These are phyloP conservation scores for Misgurnus mizolepis DNA, from an alignment of 2,113 vertebrate species.

Conservation along the genomic window DNA sequence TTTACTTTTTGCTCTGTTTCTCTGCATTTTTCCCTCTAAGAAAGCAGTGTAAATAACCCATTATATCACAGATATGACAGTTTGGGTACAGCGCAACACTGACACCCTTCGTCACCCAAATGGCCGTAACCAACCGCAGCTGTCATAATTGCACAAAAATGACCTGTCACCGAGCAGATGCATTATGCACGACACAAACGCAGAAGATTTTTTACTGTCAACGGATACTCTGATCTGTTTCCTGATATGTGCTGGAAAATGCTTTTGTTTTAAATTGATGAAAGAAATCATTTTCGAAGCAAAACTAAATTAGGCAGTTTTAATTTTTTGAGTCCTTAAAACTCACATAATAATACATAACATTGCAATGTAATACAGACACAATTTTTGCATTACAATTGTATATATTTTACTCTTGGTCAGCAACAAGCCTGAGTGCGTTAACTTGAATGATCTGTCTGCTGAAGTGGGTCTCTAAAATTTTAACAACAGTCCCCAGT, in stretches of 20 bases:
- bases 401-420: too few species aligned
- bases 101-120: slow-evolving; percentile 25
- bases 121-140: slow-evolving; percentile 24
- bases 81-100: neutral
- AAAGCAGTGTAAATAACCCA: slow-evolving; percentile 42
- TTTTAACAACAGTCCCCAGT: too few species aligned
- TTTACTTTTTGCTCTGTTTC: slow-evolving; percentile 18
- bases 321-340: neutral
- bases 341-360: neutral
- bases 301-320: slow-evolving; percentile 23
- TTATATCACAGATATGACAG: slow-evolving; percentile 29
- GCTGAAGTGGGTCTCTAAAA: too few species aligned
- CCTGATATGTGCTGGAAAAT: slow-evolving; percentile 17
- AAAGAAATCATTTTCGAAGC: slow-evolving; percentile 21
- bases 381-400: too few species aligned
- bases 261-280: slow-evolving; percentile 16
- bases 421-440: neutral
- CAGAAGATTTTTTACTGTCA: slow-evolving; percentile 31
- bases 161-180: slow-evolving; percentile 32
- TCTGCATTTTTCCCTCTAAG: neutral
- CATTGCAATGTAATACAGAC: too few species aligned
- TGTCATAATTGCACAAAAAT: slow-evolving; percentile 45
- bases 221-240: slow-evolving; percentile 24
- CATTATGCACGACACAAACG: slow-evolving; percentile 33
- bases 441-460: neutral